Evolutionary conservation across 2,797 vertebrate genomes (phyloP), one percentile per base, ranked within the genome.

Genomic region (Argya squamiceps): DNA sequence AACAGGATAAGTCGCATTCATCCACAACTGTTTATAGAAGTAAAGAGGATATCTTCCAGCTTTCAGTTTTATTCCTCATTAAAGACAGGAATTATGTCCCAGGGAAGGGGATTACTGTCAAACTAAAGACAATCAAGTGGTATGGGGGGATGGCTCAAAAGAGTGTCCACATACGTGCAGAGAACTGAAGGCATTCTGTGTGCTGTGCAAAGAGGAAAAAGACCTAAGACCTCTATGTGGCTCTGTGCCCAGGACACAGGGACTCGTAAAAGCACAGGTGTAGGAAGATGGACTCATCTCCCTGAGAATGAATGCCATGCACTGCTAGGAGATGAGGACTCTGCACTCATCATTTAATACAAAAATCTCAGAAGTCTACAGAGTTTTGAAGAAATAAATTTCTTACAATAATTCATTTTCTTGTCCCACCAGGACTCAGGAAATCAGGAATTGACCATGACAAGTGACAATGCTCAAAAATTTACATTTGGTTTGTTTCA

Each of bases 71-170:
- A 80, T 88, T 83, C 76, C 43, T n/a, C 50, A 21, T 65, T 88
- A 81, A 81, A 90, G 69, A 47, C 32, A 71, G 22, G 56, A 95
- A 86, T 88, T 92, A 88, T 43, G 27, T 90, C 70, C 59, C 46
- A 91, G 62, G 37, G 30, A 90, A 90, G 23, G 21, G 52, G 64
- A 95, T 94, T 92, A 92, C 77, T 86, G 53, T 81, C 80, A 94
- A 50, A 75, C 49, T 62, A 84, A 93, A 92, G 80, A 53, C 62
- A 84, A 92, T 86, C 88, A 75, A 29, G 43, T 81, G 69, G 27
- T 19, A 6, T 29, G 58, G 26, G 19, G 24, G 24, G 29, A 49
- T 84, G 63, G 24, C 23, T 93, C 91, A 65, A 64, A 91, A 69
- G n/a, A 37, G 4, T 39, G 46, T 34, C 34, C 46, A 65, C 46